A percentile compares a stretch with the other conserved stretches of the same genome.
Conservation (phyloP, 1,140 invertebrate genomes). For the Neomicropteryx cornuta region DNA sequence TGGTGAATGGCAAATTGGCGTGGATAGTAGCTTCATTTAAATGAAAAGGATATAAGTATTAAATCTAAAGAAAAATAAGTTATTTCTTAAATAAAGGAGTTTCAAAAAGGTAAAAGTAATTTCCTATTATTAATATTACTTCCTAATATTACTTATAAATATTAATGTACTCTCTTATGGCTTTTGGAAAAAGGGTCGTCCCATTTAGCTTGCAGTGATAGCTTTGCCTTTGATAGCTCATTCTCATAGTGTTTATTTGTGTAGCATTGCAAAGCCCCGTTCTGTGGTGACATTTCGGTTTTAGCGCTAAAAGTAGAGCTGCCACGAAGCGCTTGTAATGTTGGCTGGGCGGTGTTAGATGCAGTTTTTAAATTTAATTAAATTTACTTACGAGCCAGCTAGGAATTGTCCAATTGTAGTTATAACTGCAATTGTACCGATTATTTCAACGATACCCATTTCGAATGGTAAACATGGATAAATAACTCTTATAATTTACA, state of each 20-base stretch:
- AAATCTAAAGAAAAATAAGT: slow-evolving; percentile 3
- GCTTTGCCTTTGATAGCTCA: slow-evolving; percentile 2
- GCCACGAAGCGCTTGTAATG: too few species aligned
- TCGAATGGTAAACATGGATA: too few species aligned
- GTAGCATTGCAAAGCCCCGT: too few species aligned
- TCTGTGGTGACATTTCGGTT: too few species aligned
- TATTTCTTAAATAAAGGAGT: slow-evolving; percentile 8
- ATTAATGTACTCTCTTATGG: neutral
- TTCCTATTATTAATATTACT: slow-evolving; percentile 4
- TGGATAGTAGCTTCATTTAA: slow-evolving; percentile 6
- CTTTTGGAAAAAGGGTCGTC: neutral
- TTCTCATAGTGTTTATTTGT: slow-evolving; percentile 1
- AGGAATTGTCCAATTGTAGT: slow-evolving; percentile 59
- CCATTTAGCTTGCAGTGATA: slow-evolving; percentile 4
- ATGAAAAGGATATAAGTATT: neutral
- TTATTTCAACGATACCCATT: slow-evolving; percentile 19
- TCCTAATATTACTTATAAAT: slow-evolving; percentile 7
- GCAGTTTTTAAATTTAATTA: slow-evolving; percentile 9
- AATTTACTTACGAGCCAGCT: slow-evolving; percentile 49
- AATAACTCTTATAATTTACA: too few species aligned
- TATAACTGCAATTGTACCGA: slow-evolving; percentile 47
- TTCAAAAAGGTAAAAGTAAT: too few species aligned
- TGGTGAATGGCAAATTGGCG: too few species aligned
- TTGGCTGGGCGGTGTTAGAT: too few species aligned
- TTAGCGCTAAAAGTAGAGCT: too few species aligned